Evolutionary conservation across 1,140 invertebrate genomes (phyloP), one percentile per base, ranked within the genome.

Genomic region (Thalassaphorura encarpata): DNA sequence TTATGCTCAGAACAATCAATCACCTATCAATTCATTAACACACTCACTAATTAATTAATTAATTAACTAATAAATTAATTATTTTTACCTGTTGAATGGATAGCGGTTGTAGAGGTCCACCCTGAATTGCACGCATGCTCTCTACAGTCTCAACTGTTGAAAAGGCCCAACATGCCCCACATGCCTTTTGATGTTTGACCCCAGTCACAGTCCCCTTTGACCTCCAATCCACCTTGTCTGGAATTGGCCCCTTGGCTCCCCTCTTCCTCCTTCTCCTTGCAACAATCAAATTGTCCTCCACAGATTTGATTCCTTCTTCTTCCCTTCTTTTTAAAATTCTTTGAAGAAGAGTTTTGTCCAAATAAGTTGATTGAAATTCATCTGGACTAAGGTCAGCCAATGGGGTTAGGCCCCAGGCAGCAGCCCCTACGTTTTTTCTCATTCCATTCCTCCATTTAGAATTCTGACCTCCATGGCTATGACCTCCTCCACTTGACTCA

Each of bases 111-210:
- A 86, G 68, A 28, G 74, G 77, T 16, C 80, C 79, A 42, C 73
- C 82, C 63, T 78, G 75, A 16, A 87, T 78, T 1, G 84, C 83
- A 56, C 79, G 72, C 84, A 88, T 86, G 1, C 83, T 78, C 71
- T 91, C 87, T 36, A 83, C 77, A 5, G 80, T 81, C 67, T 84
- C 84, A 1, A 88, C 75, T 0, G 81, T 80, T 67, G 84, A 87
- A 70, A 88, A 88, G 0, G 88, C 88, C 87, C 87, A 92, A 70
- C 88, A 91, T 2, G 85, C 87, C 5, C 87, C 87, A 72, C 89
- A 93, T 16, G 74, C 64, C 8, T 80, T 80, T 69, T 93, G 89
- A 67, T 83, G 82, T 56, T 78, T 76, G 0, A 91, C 77, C 4
- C 77, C 68, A 8, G 80, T 80, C 19, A 91, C 70, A n/a, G 83